Evolutionary conservation across 2,888 invertebrate genomes (phyloP), one percentile per base, ranked within the genome.

Genomic region (Alentia gelatinosa): DNA sequence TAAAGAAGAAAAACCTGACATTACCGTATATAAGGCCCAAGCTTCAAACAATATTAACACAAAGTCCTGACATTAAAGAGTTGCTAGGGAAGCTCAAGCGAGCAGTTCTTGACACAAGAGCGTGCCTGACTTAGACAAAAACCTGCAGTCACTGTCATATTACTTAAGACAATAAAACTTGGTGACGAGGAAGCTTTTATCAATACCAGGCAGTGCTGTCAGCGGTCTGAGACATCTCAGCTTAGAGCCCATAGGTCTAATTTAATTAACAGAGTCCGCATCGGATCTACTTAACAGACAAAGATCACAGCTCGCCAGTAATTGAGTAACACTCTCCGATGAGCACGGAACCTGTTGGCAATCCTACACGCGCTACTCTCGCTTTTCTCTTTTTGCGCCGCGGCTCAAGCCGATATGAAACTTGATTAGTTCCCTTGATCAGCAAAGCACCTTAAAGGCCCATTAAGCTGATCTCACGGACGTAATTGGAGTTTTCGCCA

Each of bases 391-490:
- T n/a, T 9, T 12, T 56, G 56, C 19, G n/a, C 56, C 56, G 19
- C 56, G n/a, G 56, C 3, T n/a, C 56, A 19, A 56, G 56, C 56
- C 56, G 1, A 56, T 19, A 56, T n/a, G 23, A 12, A 56, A 56
- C 56, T n/a, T 56, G 56, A 56, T 56, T 56, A 56, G n/a, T 56
- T 56, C 56, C 56, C 56, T 56, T 56, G 56, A 56, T 56, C 56
- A 56, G 56, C n/a, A 56, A 56, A 56, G 56, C 56, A 56, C 56
- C 56, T 56, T 56, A 56, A 56, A 56, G n/a, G 56, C 56, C n/a
- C 56, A 56, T 56, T 56, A 56, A 3, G 5, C 5, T 42, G 7
- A 42, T 42, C 47, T 42, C 15, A 7, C 47, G 9, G 15, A 42
- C 15, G 9, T 15, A 42, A 42, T 42, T 12, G 56, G n/a, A 56